Percentiles rank a stretch among this genome's conserved stretches.
Conservation (phyloP, 2,797 vertebrate species). For the Crocidura indochinensis region DNA sequence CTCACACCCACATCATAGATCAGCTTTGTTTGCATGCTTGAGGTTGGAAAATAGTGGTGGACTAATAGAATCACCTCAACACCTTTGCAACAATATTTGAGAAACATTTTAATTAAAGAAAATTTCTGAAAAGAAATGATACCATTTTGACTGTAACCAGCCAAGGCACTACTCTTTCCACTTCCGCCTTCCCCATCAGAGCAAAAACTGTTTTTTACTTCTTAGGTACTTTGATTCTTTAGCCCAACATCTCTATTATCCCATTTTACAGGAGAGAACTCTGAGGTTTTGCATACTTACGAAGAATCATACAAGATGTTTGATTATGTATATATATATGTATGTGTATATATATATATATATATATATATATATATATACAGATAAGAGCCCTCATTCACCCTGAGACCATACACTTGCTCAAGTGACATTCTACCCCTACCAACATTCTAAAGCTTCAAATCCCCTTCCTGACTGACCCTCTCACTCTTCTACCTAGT, state of each 20-base stretch:
- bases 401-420: not conserved
- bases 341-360: no score
- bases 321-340: no score
- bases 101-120: constrained; percentile 31
- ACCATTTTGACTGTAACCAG: no score
- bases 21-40: not conserved
- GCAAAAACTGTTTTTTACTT: not conserved
- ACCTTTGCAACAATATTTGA: constrained; percentile 36
- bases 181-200: not conserved
- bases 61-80: constrained; percentile 33
- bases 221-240: not conserved
- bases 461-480: no score
- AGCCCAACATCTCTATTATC: not conserved
- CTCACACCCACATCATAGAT: not conserved
- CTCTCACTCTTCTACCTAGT: not conserved
- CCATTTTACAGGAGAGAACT: constrained; percentile 12
- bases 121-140: not conserved
- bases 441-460: no score
- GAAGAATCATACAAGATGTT: not conserved
- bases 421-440: not conserved
- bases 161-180: not conserved
- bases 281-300: not conserved
- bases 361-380: no score
- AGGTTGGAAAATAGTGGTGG: not conserved
- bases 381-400: no score